Base-by-base conservation (phyloP, 2,797 vertebrate genomes). In the Aulostomus chinensis region DNA sequence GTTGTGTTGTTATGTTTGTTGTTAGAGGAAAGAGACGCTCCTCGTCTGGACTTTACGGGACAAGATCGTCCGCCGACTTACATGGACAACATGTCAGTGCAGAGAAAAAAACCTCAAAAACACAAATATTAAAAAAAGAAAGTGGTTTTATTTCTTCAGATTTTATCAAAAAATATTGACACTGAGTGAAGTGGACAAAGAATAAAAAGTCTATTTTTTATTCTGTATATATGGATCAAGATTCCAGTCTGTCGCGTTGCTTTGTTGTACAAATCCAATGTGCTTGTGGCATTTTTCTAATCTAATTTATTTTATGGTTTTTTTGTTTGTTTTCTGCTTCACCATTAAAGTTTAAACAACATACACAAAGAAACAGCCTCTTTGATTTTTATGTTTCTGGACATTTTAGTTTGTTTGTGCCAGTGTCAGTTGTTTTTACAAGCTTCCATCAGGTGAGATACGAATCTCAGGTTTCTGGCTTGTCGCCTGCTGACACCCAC, bases 301-400 rank as follows among this genome's bases (percentile, higher is more conserved):
- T 91, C 87, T 94, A 94, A 94, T 95, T 96, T 96, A 96, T 95
- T 95, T 90, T 88, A 88, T 83, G 78, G 78, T 93, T 90, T 92
- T 80, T 68, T 51, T 35, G 12, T 81, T 76, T 75, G 42, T 76
- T 79, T 82, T 82, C 80, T 75, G 86, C 89, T 90, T 91, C 90
- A 90, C 90, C 76, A 92, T 90, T 92, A 92, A 92, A 91, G 85
- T 80, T 87, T 81, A 83, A 90, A 82, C 55, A 81, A 87, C 87
- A 86, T 88, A 91, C 87, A 89, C 85, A 20, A 73, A 79, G 17
- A 15, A 55, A 47, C n/a, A n/a, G n/a, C n/a, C n/a, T n/a, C n/a
- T n/a, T n/a, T n/a, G n/a, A n/a, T n/a, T n/a, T n/a, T n/a, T n/a
- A n/a, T n/a, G n/a, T n/a, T n/a, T n/a, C n/a, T n/a, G n/a, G n/a